phyloP scores from a whole-genome alignment of 2,888 invertebrate genomes.

The Cataglyphis livida region DNA sequence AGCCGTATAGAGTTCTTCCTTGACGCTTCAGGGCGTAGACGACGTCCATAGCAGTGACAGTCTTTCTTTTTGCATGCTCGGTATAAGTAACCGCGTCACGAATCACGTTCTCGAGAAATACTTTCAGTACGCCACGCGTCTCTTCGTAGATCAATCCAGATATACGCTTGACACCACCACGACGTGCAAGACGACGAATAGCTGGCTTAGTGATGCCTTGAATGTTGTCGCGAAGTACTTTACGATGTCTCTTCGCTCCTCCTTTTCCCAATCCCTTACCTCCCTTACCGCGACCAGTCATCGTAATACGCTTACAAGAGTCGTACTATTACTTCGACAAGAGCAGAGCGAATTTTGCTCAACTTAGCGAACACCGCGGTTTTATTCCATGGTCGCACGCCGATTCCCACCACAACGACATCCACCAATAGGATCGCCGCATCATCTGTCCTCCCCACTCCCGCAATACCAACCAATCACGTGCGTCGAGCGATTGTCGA shows the following conservation, averaged over 20 bases:
- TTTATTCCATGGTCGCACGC: background rate
- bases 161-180: conserved; percentile 85
- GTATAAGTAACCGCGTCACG: conserved; percentile 94
- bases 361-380: background rate
- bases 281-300: conserved; percentile 70
- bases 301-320: background rate
- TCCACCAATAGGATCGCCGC: background rate
- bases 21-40: conserved; percentile 94
- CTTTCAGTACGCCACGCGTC: conserved; percentile 87
- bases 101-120: conserved; percentile 93
- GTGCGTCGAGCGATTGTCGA: too few relatives aligned
- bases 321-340: background rate
- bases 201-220: conserved; percentile 93
- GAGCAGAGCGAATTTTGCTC: background rate
- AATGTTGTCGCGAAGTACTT: conserved; percentile 92
- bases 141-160: conserved; percentile 90
- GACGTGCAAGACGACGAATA: conserved; percentile 90
- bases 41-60: conserved; percentile 95
- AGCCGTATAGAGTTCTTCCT: conserved; percentile 93
- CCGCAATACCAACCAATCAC: background rate
- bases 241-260: conserved; percentile 68
- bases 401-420: background rate
- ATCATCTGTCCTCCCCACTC: background rate
- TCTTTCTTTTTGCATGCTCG: conserved; percentile 95
- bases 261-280: conserved; percentile 72